Conservation (phyloP, 2,797 vertebrate species). For the Hipposideros larvatus region DNA sequence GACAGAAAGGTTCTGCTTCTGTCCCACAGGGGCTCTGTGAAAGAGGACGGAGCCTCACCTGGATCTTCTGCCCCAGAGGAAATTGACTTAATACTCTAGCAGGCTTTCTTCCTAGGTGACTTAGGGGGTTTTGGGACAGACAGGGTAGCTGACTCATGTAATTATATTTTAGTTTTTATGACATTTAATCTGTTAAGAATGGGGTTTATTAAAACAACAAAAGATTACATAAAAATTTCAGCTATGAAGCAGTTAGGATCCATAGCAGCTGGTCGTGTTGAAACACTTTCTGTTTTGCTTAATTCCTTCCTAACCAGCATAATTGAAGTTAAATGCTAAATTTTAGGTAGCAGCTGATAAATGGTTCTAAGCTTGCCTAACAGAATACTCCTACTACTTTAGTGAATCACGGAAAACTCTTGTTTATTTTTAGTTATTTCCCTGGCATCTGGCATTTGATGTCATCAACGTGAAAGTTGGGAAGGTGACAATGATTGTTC, state of each 20-base stretch:
- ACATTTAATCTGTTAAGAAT: slow-evolving; percentile 44
- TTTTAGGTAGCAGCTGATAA: slow-evolving; percentile 55
- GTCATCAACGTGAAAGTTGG: background rate
- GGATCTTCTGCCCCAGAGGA: background rate
- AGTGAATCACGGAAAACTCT: slow-evolving; percentile 15
- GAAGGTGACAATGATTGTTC: background rate
- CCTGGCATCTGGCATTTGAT: slow-evolving; percentile 56
- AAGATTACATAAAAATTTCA: slow-evolving; percentile 44
- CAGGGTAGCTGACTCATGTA: background rate
- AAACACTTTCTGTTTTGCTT: slow-evolving; percentile 55
- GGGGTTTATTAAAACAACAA: slow-evolving; percentile 18
- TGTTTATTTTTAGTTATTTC: background rate
- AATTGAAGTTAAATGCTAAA: slow-evolving; percentile 59
- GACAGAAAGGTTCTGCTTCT: background rate
- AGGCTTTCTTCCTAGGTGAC: background rate
- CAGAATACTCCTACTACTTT: slow-evolving; percentile 24
- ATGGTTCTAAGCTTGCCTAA: slow-evolving; percentile 3
- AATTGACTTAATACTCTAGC: background rate
- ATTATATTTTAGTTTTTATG: slow-evolving; percentile 5
- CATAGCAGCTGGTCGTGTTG: slow-evolving; percentile 27
- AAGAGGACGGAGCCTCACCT: background rate
- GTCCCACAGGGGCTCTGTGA: too few relatives aligned
- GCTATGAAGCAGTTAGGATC: slow-evolving; percentile 16
- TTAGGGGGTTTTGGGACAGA: background rate
- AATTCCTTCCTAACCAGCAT: slow-evolving; percentile 16